These are phyloP conservation scores for Epinotia nisella DNA, from an alignment of 2,888 invertebrate species.

Conservation along the genomic window DNA sequence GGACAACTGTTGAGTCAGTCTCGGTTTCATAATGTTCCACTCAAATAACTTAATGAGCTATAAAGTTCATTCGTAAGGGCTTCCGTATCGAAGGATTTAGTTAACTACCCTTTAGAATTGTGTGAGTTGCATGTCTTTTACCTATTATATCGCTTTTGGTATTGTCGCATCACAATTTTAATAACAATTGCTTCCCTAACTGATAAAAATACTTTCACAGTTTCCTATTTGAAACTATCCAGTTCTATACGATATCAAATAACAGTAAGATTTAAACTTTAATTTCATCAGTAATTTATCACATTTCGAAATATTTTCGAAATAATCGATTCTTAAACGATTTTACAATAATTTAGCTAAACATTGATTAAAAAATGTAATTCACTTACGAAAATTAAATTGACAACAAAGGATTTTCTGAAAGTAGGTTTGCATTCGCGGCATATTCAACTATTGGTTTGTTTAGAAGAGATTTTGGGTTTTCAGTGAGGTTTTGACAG, in stretches of 20 bases:
- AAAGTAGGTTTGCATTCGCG: constrained; percentile 9
- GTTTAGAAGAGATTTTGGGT: not conserved
- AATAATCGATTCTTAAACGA: not conserved
- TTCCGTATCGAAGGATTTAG: not conserved
- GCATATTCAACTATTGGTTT: not conserved
- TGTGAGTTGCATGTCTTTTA: not conserved
- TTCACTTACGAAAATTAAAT: constrained; percentile 22
- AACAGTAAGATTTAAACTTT: not conserved
- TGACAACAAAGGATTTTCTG: constrained; percentile 38
- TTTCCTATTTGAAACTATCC: not conserved
- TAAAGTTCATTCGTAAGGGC: constrained; percentile 3
- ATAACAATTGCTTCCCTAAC: not conserved
- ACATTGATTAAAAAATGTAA: not conserved
- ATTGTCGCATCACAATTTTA: not conserved
- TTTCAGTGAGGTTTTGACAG: constrained; percentile 17
- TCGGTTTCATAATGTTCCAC: constrained; percentile 31
- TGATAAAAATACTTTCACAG: not conserved
- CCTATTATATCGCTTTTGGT: not conserved
- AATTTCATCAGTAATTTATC: not conserved
- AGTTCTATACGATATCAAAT: not conserved
- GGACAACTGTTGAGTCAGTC: constrained; percentile 76
- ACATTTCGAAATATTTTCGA: not conserved
- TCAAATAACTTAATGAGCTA: constrained; percentile 25
- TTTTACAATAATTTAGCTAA: not conserved
- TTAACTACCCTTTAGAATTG: not conserved